A percentile compares a stretch with the other conserved stretches of the same genome.
phyloP scores from a whole-genome alignment of 2,113 vertebrate species.

The Serinus canaria region DNA sequence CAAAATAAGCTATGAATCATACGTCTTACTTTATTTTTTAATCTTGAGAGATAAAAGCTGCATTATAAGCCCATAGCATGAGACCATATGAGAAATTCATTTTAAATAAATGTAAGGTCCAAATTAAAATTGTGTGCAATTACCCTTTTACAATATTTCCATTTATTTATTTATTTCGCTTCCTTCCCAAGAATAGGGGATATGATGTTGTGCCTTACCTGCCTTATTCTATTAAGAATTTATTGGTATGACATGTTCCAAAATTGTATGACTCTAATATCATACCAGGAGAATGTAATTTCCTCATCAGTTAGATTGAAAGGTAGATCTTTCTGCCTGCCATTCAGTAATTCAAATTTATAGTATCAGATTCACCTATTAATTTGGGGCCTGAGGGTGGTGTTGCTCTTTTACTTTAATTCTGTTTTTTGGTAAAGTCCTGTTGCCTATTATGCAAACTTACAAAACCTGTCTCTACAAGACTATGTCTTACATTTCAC shows the following conservation, averaged over 20 bases:
- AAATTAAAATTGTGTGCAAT: background rate
- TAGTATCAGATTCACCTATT: background rate
- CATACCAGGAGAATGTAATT: background rate
- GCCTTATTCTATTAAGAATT: background rate
- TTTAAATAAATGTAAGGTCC: background rate
- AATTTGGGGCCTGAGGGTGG: background rate
- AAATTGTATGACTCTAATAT: background rate
- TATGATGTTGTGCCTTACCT: background rate
- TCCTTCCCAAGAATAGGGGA: background rate
- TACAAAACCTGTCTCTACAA: background rate
- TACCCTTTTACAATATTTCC: background rate
- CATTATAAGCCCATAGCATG: background rate
- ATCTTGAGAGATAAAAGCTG: background rate
- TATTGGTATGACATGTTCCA: background rate
- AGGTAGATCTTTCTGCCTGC: background rate
- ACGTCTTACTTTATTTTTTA: background rate
- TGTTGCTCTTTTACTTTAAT: background rate
- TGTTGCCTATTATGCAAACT: rapidly evolving
- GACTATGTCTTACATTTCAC: background rate
- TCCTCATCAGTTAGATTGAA: background rate
- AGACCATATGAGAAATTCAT: background rate
- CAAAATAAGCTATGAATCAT: background rate
- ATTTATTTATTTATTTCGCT: background rate
- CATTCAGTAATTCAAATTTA: background rate
- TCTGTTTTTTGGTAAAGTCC: background rate